These are phyloP conservation scores for Engystomops pustulosus DNA, from an alignment of 2,113 vertebrate species.

Conservation along the genomic window DNA sequence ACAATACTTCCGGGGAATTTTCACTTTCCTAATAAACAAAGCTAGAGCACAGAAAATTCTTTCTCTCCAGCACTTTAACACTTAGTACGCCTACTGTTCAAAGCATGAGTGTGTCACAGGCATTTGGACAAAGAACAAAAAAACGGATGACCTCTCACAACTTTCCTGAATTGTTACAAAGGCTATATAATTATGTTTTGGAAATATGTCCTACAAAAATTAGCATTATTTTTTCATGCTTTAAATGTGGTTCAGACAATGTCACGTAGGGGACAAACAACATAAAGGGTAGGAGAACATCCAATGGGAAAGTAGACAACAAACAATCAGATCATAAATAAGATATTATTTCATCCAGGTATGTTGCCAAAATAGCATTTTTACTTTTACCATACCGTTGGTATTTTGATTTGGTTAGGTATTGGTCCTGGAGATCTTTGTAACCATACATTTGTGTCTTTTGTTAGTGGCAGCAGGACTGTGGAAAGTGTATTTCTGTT, in stretches of 20 bases:
- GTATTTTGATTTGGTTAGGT: no score
- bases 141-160: background rate
- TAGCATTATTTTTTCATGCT: background rate
- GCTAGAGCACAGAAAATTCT: slow-evolving; percentile 26
- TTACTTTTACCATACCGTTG: no score
- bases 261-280: background rate
- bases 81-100: background rate
- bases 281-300: no score
- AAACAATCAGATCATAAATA: no score
- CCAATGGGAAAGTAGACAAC: no score
- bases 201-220: background rate
- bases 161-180: background rate
- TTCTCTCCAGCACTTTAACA: background rate
- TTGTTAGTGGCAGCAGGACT: no score
- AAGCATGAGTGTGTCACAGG: background rate
- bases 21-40: slow-evolving; percentile 33
- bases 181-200: background rate
- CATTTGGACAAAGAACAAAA: background rate
- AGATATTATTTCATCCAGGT: no score
- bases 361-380: no score
- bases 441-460: no score
- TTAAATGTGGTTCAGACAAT: background rate
- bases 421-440: no score
- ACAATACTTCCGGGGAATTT: slow-evolving; percentile 40
- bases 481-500: no score